Evolutionary conservation across 2,113 vertebrate species (phyloP).

Genomic region (Ursus arctos): DNA sequence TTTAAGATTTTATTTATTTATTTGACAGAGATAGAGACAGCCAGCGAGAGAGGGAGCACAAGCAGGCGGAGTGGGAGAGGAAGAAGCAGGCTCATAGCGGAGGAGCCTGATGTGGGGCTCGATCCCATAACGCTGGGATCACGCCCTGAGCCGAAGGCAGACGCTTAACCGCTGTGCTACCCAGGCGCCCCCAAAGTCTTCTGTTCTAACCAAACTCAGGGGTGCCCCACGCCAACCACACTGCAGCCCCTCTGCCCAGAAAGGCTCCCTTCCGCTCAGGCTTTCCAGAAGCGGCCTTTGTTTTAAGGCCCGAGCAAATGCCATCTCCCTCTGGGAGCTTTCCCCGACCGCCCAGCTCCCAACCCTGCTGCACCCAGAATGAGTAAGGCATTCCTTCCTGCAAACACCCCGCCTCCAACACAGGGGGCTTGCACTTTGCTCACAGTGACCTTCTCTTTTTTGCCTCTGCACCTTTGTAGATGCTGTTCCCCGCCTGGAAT

Average conservation of each 20-base stretch:
- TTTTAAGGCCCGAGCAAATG: neutral
- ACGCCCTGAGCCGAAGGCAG: too few species aligned
- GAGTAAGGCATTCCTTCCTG: neutral
- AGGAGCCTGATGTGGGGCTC: too few species aligned
- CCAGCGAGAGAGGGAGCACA: too few species aligned
- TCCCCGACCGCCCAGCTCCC: neutral
- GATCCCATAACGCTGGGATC: too few species aligned
- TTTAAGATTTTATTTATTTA: too few species aligned
- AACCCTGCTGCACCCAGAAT: neutral
- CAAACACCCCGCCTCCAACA: neutral
- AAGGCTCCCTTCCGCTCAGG: neutral
- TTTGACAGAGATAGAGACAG: too few species aligned
- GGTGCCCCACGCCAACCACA: too few species aligned
- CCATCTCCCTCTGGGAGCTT: neutral
- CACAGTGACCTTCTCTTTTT: neutral
- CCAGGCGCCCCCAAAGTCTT: neutral
- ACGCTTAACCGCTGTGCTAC: too few species aligned
- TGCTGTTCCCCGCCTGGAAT: neutral
- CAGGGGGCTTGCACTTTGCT: neutral
- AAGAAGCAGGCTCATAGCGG: too few species aligned
- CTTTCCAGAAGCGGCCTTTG: neutral
- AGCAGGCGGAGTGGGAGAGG: too few species aligned
- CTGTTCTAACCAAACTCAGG: neutral
- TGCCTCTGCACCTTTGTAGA: neutral
- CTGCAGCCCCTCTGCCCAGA: too few species aligned